Percentiles rank a stretch among this genome's conserved stretches.
Evolutionary conservation across 2,797 vertebrate genomes (phyloP).

Genomic region (Austrolebias charrua): DNA sequence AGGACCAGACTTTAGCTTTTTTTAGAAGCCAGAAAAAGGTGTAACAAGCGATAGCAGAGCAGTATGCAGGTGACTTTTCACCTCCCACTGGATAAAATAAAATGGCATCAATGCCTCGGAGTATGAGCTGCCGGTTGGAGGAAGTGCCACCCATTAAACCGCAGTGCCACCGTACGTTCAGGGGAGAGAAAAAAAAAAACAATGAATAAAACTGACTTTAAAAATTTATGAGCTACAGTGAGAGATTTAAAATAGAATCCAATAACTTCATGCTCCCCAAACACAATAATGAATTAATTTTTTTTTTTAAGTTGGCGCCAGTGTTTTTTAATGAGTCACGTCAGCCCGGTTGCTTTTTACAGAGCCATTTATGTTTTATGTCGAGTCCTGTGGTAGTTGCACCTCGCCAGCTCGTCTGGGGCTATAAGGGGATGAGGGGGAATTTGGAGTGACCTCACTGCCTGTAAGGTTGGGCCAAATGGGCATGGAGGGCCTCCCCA

Average conservation of each 20-base stretch:
- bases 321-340: conserved; percentile 83
- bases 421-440: conserved; percentile 77
- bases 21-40: conserved; percentile 31
- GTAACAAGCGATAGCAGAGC: conserved; percentile 18
- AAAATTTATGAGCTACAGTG: conserved; percentile 21
- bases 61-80: conserved; percentile 28
- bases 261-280: conserved; percentile 59
- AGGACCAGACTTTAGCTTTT: too few species aligned
- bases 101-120: conserved; percentile 13
- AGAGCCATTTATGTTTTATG: conserved; percentile 80
- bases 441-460: conserved; percentile 83
- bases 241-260: conserved; percentile 56
- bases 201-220: conserved; percentile 15
- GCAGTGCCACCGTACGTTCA: background rate
- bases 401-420: conserved; percentile 73
- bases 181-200: background rate
- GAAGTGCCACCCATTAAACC: conserved; percentile 7
- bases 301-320: conserved; percentile 82
- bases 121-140: conserved; percentile 2
- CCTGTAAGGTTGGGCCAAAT: conserved; percentile 75
- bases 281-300: conserved; percentile 83
- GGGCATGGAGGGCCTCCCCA: conserved; percentile 73
- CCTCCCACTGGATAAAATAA: conserved; percentile 29
- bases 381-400: conserved; percentile 72
- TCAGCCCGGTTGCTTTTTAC: conserved; percentile 76